Conservation (phyloP, 1,140 invertebrate genomes). For the Pogonomyrmex californicus region DNA sequence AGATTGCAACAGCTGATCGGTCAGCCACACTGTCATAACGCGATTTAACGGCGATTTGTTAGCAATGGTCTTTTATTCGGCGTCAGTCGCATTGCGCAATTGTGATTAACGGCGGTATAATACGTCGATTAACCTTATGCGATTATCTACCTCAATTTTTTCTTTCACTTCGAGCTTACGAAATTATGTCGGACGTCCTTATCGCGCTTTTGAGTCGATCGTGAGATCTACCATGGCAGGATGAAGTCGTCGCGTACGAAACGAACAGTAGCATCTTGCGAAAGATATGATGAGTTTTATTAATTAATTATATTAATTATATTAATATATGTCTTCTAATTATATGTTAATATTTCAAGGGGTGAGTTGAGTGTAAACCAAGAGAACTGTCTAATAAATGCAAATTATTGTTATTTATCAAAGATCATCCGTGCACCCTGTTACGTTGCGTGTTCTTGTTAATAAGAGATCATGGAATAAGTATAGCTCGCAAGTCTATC, state of each 20-base stretch:
- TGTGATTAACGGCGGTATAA: constrained; percentile 51
- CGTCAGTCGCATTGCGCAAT: constrained; percentile 50
- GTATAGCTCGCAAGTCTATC: constrained; percentile 10
- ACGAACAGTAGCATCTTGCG: neutral
- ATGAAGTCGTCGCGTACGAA: neutral
- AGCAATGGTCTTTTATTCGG: constrained; percentile 45
- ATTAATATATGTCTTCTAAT: neutral
- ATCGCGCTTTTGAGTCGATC: neutral
- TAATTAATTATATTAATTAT: constrained; percentile 31
- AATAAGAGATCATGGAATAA: constrained; percentile 17
- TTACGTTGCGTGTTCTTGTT: neutral
- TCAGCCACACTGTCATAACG: constrained; percentile 73
- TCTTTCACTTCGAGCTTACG: constrained; percentile 18
- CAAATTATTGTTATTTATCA: neutral
- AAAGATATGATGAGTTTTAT: neutral
- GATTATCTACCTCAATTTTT: constrained; percentile 35
- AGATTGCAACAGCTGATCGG: constrained; percentile 79
- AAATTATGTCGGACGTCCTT: constrained; percentile 45
- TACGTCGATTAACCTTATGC: constrained; percentile 48
- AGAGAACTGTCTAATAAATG: neutral
- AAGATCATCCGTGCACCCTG: neutral
- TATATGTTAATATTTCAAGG: neutral
- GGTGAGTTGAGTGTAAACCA: neutral
- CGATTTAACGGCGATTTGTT: constrained; percentile 61
- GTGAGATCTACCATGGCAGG: neutral